These are phyloP conservation scores for Hoplostethus mediterraneus DNA, from an alignment of 2,797 vertebrate genomes.

Conservation along the genomic window DNA sequence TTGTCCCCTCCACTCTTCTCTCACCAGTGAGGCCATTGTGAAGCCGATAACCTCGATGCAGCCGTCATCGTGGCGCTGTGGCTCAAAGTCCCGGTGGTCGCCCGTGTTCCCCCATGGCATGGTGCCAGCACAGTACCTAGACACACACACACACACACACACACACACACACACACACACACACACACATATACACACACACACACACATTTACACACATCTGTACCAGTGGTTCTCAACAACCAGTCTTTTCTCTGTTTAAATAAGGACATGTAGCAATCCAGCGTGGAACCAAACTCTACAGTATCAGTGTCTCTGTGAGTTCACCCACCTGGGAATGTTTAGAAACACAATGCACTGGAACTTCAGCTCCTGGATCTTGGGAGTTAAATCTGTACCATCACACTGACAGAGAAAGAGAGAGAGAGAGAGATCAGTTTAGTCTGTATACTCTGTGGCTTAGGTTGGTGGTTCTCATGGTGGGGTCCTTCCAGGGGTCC, in stretches of 20 bases:
- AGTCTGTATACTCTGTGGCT: no score
- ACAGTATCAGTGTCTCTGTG: neutral
- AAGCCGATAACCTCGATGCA: slow-evolving; percentile 99
- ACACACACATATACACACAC: no score
- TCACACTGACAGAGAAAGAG: slow-evolving; percentile 88
- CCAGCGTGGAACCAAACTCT: no score
- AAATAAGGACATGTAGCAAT: no score
- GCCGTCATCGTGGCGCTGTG: slow-evolving; percentile 98
- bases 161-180: slow-evolving; percentile 11
- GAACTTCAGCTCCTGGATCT: slow-evolving; percentile 99
- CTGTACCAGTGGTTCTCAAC: no score
- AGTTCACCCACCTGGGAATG: slow-evolving; percentile 91
- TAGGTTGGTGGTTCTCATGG: no score
- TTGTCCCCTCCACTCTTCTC: slow-evolving; percentile 32
- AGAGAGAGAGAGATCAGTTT: slow-evolving; percentile 5
- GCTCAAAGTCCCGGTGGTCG: slow-evolving; percentile 97
- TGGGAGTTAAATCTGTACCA: slow-evolving; percentile 96
- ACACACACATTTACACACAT: no score
- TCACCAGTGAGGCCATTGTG: slow-evolving; percentile 98
- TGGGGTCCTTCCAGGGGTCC: no score
- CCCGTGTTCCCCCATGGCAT: slow-evolving; percentile 99
- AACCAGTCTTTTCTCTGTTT: no score
- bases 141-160: slow-evolving; percentile 16
- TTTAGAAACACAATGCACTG: slow-evolving; percentile 99
- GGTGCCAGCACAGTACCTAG: slow-evolving; percentile 98